Conservation (phyloP, 1,140 invertebrate species). For the Bombyx mandarina region DNA sequence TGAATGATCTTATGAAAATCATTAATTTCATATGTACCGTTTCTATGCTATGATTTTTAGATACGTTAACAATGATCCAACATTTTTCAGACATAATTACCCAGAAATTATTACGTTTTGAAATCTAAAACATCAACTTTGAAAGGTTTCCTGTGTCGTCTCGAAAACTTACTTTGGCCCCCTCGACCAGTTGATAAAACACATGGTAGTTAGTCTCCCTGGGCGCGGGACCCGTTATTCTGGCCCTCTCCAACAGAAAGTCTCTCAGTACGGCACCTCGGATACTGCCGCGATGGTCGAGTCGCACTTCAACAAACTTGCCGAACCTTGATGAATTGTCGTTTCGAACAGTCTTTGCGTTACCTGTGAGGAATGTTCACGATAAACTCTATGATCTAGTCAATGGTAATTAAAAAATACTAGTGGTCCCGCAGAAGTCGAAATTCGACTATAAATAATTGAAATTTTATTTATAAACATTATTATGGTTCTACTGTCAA, state of each 20-base stretch:
- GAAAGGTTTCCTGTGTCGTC: background rate
- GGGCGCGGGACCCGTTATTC: constrained; percentile 93
- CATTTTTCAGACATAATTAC: too few relatives aligned
- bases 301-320: constrained; percentile 97
- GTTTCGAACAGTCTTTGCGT: constrained; percentile 97
- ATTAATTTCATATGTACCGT: too few relatives aligned
- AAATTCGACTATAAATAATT: too few relatives aligned
- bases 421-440: too few relatives aligned
- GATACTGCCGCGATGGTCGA: constrained; percentile 91
- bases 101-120: too few relatives aligned
- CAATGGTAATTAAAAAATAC: too few relatives aligned
- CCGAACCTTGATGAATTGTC: constrained; percentile 98
- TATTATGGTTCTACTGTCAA: too few relatives aligned
- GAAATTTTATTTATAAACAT: too few relatives aligned
- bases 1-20: too few relatives aligned
- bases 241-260: constrained; percentile 95
- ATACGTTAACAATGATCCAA: too few relatives aligned
- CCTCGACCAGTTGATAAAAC: constrained; percentile 93
- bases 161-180: constrained; percentile 74
- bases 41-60: too few relatives aligned
- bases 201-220: constrained; percentile 98
- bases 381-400: too few relatives aligned
- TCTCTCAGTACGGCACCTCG: constrained; percentile 96
- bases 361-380: constrained; percentile 74
- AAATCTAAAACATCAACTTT: background rate